These are phyloP conservation scores for Epiblema foenella DNA, from an alignment of 2,888 invertebrate genomes.

Conservation along the genomic window DNA sequence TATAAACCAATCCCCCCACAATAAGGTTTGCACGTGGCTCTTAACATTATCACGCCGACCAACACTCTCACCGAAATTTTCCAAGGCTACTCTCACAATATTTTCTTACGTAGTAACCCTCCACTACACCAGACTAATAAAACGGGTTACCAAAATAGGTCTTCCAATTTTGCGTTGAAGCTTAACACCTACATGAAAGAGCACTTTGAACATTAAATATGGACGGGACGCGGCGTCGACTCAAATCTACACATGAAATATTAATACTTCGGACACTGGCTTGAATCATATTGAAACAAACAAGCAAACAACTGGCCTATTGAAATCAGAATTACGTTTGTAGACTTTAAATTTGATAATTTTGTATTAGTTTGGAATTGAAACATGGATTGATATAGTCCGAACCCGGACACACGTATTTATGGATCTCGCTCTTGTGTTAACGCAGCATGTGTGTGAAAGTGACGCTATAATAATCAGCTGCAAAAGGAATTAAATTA, in stretches of 20 bases:
- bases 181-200: conserved; percentile 67
- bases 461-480: too few species aligned
- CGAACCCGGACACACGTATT: neutral
- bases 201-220: conserved; percentile 80
- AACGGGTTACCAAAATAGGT: conserved; percentile 48
- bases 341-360: conserved; percentile 31
- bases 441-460: too few species aligned
- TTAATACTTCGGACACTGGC: conserved; percentile 54
- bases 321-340: conserved; percentile 3
- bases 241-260: conserved; percentile 63
- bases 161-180: conserved; percentile 48
- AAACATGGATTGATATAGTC: conserved; percentile 46
- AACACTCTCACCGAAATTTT: neutral
- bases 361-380: conserved; percentile 50
- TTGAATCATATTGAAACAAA: conserved; percentile 35
- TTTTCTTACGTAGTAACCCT: conserved; percentile 7
- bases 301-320: conserved; percentile 32
- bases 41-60: conserved; percentile 15
- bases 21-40: neutral
- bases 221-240: conserved; percentile 59
- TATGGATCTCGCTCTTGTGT: too few species aligned
- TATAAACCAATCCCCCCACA: neutral
- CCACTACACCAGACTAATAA: conserved; percentile 42
- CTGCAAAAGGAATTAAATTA: too few species aligned
- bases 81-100: conserved; percentile 1